Evolutionary conservation across 1,140 invertebrate species (phyloP), one percentile per base, ranked within the genome.

Genomic region (Formica exsecta): DNA sequence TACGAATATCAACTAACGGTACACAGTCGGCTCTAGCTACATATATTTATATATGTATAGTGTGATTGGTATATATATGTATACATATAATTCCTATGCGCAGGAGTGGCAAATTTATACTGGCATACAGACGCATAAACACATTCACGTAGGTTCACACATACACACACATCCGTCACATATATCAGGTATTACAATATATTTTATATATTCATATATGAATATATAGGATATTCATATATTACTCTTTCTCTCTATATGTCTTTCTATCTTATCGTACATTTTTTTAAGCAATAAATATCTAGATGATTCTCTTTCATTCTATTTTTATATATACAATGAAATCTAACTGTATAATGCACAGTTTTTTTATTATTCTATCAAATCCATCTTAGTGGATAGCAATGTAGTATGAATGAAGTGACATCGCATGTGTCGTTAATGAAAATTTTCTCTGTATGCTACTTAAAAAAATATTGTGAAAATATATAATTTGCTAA

Each of bases 1-100:
- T 92, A 91, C 80, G 89, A 92, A 88, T 93, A 92, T 87, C 88
- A 92, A 84, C 90, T 92, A 92, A 91, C 74, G 89, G 54, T 92
- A 92, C 75, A 89, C 71, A 91, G 38, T 90, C 89, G 85, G 59
- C 89, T 91, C 89, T 91, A 94, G 85, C 89, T 93, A 93, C 90
- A 90, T 93, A 90, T 93, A 91, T 92, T 91, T 92, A 92, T 92
- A 85, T 87, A 87, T 86, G 74, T 86, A 65, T 83, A 64, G 76
- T 86, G 85, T 85, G 83, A 91, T 89, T 85, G 90, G 68, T 89
- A 88, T 88, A 77, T 88, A 76, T 91, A 87, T 91, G 89, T 90
- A 89, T 89, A 91, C 79, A 75, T 89, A 90, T 87, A 90, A 90
- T 91, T 90, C 65, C 75, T 89, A 87, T 88, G 64, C 79, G 65